Evolutionary conservation across 2,113 vertebrate species (phyloP).

Genomic region (Plecotus auritus): DNA sequence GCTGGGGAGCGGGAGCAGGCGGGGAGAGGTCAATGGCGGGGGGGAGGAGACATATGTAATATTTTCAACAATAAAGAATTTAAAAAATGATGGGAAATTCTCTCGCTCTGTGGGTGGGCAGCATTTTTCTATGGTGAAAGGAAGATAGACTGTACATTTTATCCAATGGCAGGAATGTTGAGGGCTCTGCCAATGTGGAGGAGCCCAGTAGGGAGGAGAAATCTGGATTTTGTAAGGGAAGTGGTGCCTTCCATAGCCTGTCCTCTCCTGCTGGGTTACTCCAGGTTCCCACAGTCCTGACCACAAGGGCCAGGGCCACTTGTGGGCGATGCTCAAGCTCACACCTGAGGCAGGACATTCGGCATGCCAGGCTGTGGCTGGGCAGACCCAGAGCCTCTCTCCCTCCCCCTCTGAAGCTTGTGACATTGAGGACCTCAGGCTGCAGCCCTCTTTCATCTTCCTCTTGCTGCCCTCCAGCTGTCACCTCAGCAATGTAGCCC

Average conservation of each 20-base stretch:
- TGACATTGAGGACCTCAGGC: neutral
- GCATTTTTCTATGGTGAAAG: neutral
- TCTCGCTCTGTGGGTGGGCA: neutral
- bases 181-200: neutral
- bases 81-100: neutral
- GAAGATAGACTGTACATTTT: neutral
- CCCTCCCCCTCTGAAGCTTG: neutral
- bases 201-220: neutral
- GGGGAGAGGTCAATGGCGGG: too few species aligned
- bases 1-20: too few species aligned
- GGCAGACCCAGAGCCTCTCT: neutral
- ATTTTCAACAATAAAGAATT: neutral
- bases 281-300: neutral
- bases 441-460: neutral
- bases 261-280: neutral
- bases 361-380: accelerated
- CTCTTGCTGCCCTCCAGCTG: neutral
- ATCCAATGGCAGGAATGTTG: accelerated
- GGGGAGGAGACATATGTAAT: too few species aligned
- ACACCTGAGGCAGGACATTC: neutral
- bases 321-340: too few species aligned
- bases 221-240: neutral
- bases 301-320: too few species aligned
- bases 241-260: neutral
- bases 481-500: neutral